These are phyloP conservation scores for Oreonectes daqikongensis DNA, from an alignment of 2,797 vertebrate genomes.

Conservation along the genomic window DNA sequence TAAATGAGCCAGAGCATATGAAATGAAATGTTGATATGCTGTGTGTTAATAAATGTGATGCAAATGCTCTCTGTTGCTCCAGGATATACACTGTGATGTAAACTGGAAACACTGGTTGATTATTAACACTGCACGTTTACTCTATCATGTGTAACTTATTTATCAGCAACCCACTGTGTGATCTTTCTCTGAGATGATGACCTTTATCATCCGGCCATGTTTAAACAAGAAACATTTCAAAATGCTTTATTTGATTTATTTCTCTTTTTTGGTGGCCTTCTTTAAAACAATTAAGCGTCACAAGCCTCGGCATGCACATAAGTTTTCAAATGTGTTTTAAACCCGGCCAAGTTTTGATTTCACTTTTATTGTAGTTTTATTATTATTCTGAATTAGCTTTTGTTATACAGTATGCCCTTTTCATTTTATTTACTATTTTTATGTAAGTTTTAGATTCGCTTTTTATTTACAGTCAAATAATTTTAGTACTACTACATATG, in stretches of 20 bases:
- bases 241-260: no score
- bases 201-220: constrained; percentile 21
- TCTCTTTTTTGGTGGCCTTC: no score
- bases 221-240: not conserved
- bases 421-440: no score
- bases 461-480: no score
- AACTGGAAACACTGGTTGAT: constrained; percentile 45
- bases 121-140: constrained; percentile 28
- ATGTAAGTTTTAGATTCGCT: no score
- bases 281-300: no score
- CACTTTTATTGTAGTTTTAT: not conserved
- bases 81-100: constrained; percentile 14
- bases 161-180: constrained; percentile 10
- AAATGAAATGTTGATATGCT: not conserved
- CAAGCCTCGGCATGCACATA: no score
- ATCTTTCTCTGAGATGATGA: constrained; percentile 18
- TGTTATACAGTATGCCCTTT: no score
- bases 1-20: not conserved
- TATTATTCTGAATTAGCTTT: no score
- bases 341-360: no score
- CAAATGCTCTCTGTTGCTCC: not conserved
- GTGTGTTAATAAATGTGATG: not conserved
- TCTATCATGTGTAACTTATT: constrained; percentile 14
- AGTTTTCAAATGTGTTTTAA: no score
- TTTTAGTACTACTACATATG: not conserved